Conservation (phyloP, 2,113 vertebrate species). For the Ammospiza nelsoni region DNA sequence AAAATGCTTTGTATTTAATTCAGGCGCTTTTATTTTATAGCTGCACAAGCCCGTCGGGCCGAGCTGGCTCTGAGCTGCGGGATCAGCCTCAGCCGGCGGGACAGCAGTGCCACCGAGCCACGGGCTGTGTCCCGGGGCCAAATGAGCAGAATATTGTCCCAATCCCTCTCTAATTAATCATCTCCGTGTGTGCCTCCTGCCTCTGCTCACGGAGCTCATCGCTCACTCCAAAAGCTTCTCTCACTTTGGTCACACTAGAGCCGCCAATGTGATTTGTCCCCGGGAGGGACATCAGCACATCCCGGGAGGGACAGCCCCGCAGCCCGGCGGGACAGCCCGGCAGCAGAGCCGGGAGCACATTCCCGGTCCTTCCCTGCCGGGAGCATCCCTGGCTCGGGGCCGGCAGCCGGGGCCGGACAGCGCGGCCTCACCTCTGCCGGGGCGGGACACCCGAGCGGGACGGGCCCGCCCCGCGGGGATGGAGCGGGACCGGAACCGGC, state of each 20-base stretch:
- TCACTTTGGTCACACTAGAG: not conserved
- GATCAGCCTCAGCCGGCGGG: not conserved
- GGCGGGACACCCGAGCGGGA: not conserved
- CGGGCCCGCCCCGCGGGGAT: not conserved
- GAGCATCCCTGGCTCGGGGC: not conserved
- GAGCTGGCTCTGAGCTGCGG: not conserved
- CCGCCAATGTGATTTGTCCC: no score
- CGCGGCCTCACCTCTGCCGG: not conserved
- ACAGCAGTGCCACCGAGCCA: not conserved
- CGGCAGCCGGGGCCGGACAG: not conserved
- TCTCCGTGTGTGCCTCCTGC: not conserved
- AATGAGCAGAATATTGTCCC: fast-evolving
- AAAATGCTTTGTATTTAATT: not conserved
- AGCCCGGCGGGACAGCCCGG: not conserved
- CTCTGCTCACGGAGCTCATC: not conserved
- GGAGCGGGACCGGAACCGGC: not conserved
- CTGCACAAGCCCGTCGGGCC: not conserved
- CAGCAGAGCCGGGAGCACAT: not conserved
- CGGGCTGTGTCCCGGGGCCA: not conserved
- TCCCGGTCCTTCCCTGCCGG: not conserved
- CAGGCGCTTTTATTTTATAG: no score
- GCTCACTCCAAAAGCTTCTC: not conserved
- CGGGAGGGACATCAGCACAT: not conserved
- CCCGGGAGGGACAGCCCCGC: not conserved
- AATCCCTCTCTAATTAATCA: fast-evolving